phyloP scores from a whole-genome alignment of 1,140 invertebrate genomes.

The Diorhabda elongata region DNA sequence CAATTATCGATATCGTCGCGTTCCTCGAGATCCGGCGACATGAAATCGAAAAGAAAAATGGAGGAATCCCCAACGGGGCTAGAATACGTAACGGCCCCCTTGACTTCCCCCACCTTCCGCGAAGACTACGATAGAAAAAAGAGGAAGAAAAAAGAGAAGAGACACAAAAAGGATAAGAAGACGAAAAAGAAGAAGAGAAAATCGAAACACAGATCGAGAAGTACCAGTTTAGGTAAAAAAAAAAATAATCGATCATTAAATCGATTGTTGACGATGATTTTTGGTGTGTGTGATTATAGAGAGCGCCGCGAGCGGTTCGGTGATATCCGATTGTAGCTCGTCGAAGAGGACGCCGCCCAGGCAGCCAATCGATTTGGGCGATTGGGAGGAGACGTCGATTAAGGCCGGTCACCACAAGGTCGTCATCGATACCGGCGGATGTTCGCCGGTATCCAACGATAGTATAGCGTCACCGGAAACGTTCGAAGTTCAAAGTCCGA shows the following conservation, averaged over 20 bases:
- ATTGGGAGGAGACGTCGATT: constrained; percentile 40
- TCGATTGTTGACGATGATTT: too few species aligned
- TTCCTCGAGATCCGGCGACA: constrained; percentile 43
- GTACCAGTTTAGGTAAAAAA: constrained; percentile 52
- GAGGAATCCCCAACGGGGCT: constrained; percentile 28
- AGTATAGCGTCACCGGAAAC: constrained; percentile 42
- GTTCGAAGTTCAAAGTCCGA: constrained; percentile 41
- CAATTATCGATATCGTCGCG: constrained; percentile 42
- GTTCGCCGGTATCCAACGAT: constrained; percentile 45
- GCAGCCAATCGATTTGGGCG: constrained; percentile 48
- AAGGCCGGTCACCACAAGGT: not conserved
- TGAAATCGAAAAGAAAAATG: constrained; percentile 38
- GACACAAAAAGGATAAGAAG: constrained; percentile 65
- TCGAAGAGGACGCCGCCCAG: constrained; percentile 33
- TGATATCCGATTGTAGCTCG: constrained; percentile 33
- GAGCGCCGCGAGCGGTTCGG: constrained; percentile 37
- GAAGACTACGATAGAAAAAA: constrained; percentile 50
- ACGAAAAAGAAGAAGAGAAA: constrained; percentile 67
- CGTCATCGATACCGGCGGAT: constrained; percentile 35
- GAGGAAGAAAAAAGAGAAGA: constrained; percentile 57
- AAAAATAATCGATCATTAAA: not conserved
- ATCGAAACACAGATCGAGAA: constrained; percentile 60
- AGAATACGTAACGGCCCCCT: constrained; percentile 31
- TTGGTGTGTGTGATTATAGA: constrained; percentile 16
- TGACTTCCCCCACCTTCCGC: constrained; percentile 33